Conservation (phyloP, 2,113 vertebrate species). For the Chloropsis hardwickii region DNA sequence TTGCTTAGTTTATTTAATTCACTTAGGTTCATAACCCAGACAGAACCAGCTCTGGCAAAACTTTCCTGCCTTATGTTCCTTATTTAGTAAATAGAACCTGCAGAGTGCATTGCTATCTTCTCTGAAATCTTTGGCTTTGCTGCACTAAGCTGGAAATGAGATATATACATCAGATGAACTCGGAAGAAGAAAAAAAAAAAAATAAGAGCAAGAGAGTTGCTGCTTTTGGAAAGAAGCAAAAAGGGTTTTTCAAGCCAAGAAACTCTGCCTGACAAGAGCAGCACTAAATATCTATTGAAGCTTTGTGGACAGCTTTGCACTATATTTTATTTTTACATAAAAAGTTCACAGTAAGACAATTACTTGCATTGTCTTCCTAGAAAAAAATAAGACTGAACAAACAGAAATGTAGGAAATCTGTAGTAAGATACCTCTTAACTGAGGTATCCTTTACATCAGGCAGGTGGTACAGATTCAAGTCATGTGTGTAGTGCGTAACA, state of each 20-base stretch:
- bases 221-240: background rate
- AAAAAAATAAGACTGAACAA: background rate
- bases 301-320: background rate
- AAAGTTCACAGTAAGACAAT: no score
- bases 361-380: background rate
- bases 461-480: background rate
- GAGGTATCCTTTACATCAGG: background rate
- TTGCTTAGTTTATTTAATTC: background rate
- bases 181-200: background rate
- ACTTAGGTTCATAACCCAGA: background rate
- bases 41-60: background rate
- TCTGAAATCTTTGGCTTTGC: slow-evolving; percentile 37
- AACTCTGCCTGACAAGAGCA: background rate
- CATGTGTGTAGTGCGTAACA: background rate
- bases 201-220: background rate
- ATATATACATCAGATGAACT: slow-evolving; percentile 3
- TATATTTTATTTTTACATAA: background rate
- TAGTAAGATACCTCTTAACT: no score
- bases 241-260: background rate
- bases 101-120: background rate
- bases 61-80: background rate
- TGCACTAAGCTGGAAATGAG: background rate
- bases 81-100: slow-evolving; percentile 48
- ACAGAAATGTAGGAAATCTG: background rate
- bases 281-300: background rate